Percentiles rank a stretch among this genome's conserved stretches.
These are phyloP conservation scores for Macropus fuliginosus DNA, from an alignment of 2,797 vertebrate genomes.

Conservation along the genomic window DNA sequence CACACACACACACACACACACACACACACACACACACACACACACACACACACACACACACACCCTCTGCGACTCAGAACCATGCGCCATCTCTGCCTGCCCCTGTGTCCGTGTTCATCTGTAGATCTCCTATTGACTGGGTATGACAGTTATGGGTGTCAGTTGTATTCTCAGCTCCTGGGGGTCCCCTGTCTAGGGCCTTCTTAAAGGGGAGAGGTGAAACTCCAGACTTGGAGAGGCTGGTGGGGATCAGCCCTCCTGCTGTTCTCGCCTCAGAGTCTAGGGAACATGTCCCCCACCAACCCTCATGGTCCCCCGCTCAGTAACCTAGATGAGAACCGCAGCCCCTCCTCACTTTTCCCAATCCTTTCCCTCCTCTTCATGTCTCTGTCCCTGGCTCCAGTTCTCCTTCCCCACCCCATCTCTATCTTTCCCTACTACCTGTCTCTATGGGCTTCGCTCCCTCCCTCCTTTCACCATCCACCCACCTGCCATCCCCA, in stretches of 20 bases:
- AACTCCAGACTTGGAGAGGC: background rate
- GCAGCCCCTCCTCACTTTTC: too few relatives aligned
- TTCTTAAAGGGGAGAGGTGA: background rate
- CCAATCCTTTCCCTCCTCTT: too few relatives aligned
- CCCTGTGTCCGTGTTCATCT: background rate
- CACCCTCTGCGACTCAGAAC: background rate
- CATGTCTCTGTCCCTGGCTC: too few relatives aligned
- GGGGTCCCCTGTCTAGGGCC: background rate
- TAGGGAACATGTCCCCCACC: too few relatives aligned
- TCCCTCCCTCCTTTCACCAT: background rate
- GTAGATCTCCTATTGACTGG: background rate
- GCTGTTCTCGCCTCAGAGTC: background rate
- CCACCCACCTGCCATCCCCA: background rate
- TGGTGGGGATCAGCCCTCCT: background rate
- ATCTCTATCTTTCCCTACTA: background rate
- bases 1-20: background rate
- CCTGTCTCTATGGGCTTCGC: background rate
- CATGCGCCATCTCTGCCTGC: background rate
- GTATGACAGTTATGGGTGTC: background rate
- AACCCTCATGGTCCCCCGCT: too few relatives aligned
- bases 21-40: background rate
- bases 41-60: background rate
- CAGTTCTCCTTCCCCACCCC: background rate
- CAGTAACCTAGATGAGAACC: too few relatives aligned
- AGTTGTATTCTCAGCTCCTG: too few relatives aligned